Evolutionary conservation across 2,888 invertebrate genomes (phyloP).

Genomic region (Thalpophila matura): DNA sequence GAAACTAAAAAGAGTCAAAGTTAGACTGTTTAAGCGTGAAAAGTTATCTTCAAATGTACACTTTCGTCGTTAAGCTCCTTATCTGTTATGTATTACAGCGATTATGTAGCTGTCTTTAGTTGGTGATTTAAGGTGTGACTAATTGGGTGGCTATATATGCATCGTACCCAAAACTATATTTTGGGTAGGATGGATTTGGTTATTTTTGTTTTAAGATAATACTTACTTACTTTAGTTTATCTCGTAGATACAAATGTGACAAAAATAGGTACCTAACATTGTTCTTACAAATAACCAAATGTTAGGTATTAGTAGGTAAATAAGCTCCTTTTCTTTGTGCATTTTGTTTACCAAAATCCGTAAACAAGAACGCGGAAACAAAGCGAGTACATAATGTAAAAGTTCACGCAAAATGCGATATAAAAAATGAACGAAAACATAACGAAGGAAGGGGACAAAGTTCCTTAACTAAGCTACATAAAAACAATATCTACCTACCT

Average conservation of each 20-base stretch:
- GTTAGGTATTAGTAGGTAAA: background rate
- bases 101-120: background rate
- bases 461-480: slow-evolving; percentile 58
- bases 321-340: background rate
- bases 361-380: slow-evolving; percentile 25
- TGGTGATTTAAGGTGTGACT: too few species aligned
- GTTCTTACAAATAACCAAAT: too few species aligned
- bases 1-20: slow-evolving; percentile 30
- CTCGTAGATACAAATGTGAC: too few species aligned
- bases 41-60: slow-evolving; percentile 39
- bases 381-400: slow-evolving; percentile 40
- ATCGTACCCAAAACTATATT: too few species aligned
- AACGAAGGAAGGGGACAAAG: slow-evolving; percentile 50
- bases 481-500: slow-evolving; percentile 69
- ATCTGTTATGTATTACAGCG: slow-evolving; percentile 19
- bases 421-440: slow-evolving; percentile 57
- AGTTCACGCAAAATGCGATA: slow-evolving; percentile 39
- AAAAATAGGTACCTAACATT: background rate
- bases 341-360: slow-evolving; percentile 27
- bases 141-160: too few species aligned
- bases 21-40: slow-evolving; percentile 30
- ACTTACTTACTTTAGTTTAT: too few species aligned
- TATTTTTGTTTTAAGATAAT: too few species aligned
- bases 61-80: slow-evolving; percentile 21
- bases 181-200: too few species aligned